Evolutionary conservation across 30 jellyfish, hydroid and myxozoan genomes (phyloP).

Genomic region (Hydractinia echinata): DNA sequence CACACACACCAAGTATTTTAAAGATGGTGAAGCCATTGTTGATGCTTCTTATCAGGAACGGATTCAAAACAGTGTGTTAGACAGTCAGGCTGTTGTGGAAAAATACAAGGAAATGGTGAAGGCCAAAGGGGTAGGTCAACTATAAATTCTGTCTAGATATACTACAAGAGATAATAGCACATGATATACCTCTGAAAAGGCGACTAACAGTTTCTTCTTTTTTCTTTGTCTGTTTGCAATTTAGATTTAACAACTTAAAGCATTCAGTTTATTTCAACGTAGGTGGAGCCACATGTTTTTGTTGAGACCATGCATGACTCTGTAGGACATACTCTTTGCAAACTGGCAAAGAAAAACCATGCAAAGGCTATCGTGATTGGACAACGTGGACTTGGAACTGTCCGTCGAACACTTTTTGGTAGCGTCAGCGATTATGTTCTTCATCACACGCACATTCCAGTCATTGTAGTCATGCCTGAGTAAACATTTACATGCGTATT

Average conservation of each 20-base stretch:
- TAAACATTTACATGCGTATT: not conserved
- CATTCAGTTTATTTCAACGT: not conserved
- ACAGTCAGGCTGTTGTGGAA: slow-evolving; percentile 1
- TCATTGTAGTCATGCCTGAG: slow-evolving; percentile 73
- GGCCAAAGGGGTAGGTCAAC: not conserved
- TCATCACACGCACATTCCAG: slow-evolving; percentile 80
- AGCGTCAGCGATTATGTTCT: slow-evolving; percentile 87
- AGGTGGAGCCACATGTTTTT: slow-evolving; percentile 2
- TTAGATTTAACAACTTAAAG: no score
- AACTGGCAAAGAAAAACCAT: slow-evolving; percentile 42
- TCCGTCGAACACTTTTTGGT: slow-evolving; percentile 87
- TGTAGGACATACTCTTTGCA: slow-evolving; percentile 74
- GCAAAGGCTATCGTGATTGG: slow-evolving; percentile 67
- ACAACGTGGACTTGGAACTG: slow-evolving; percentile 34
- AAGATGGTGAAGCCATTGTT: slow-evolving; percentile 7
- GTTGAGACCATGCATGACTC: slow-evolving; percentile 35
- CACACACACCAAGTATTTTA: not conserved
- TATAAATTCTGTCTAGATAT: no score
- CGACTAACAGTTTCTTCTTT: no score
- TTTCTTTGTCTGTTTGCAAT: no score
- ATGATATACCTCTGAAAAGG: no score
- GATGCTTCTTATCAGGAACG: not conserved
- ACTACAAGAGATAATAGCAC: no score
- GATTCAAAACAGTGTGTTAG: not conserved
- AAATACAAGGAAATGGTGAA: slow-evolving; percentile 6